These are phyloP conservation scores for Fulica atra DNA, from an alignment of 2,113 vertebrate species.

Conservation along the genomic window DNA sequence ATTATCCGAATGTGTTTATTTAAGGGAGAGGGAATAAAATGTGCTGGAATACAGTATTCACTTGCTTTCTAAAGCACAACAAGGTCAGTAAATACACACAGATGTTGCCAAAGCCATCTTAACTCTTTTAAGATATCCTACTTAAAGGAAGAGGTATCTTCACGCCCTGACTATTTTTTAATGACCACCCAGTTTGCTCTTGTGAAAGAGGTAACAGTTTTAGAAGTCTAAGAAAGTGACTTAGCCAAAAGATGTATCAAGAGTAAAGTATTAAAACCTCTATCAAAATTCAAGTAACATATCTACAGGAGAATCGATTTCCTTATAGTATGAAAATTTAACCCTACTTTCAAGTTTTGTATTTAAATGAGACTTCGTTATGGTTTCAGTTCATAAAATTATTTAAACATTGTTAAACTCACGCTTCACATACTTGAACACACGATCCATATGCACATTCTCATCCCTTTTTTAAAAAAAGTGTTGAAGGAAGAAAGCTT, in stretches of 20 bases:
- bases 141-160: not conserved
- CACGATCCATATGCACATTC: not conserved
- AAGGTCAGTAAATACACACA: not conserved
- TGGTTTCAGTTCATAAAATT: not conserved
- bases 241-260: not conserved
- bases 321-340: not conserved
- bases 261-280: not conserved
- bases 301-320: not conserved
- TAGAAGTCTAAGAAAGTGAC: not conserved
- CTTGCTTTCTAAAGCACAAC: not conserved
- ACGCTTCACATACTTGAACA: not conserved
- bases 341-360: not conserved
- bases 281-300: not conserved
- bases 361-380: not conserved
- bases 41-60: constrained; percentile 32
- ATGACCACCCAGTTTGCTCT: not conserved
- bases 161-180: not conserved
- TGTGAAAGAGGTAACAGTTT: not conserved
- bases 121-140: not conserved
- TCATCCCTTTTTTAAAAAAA: not conserved
- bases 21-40: not conserved
- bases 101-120: constrained; percentile 1
- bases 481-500: not conserved
- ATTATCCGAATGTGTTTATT: not conserved
- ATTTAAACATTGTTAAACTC: not conserved